Percentiles rank a stretch among this genome's conserved stretches.
Conservation (phyloP, 1,140 invertebrate species). For the Lanistes nyassanus region DNA sequence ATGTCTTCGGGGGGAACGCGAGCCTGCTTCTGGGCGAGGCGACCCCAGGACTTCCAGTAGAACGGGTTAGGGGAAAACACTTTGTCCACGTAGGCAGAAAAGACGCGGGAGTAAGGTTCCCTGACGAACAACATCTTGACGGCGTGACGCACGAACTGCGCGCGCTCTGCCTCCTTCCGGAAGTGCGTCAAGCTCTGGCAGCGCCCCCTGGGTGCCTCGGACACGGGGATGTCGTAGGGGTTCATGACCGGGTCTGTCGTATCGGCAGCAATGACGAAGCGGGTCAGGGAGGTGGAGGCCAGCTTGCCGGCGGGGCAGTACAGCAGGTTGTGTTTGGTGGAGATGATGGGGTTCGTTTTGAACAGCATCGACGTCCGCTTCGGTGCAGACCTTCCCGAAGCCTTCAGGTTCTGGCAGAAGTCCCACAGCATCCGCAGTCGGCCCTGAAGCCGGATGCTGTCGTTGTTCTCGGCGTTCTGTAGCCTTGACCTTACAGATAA, state of each 20-base stretch:
- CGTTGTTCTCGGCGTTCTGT: neutral
- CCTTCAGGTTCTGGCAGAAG: neutral
- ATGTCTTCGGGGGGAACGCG: neutral
- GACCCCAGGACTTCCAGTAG: conserved; percentile 25
- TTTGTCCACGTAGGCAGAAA: conserved; percentile 29
- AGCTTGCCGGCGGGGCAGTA: conserved; percentile 33
- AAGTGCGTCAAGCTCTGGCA: neutral
- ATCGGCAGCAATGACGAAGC: conserved; percentile 20
- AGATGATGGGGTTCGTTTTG: conserved; percentile 12
- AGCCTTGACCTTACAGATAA: neutral
- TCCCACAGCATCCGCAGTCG: neutral
- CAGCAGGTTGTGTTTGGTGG: conserved; percentile 1
- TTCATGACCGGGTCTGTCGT: conserved; percentile 1
- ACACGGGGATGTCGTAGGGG: conserved; percentile 23
- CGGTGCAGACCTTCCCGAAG: neutral
- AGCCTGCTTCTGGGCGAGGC: neutral
- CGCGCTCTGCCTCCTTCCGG: neutral
- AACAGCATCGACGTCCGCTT: neutral
- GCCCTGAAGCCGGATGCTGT: neutral
- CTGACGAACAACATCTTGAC: conserved; percentile 21
- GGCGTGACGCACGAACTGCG: neutral
- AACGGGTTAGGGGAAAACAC: conserved; percentile 22
- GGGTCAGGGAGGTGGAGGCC: conserved; percentile 28
- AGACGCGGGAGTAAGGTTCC: conserved; percentile 25
- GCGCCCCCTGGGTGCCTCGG: neutral